Conservation (phyloP, 2,888 invertebrate species). For the Druceiella hillmani region DNA sequence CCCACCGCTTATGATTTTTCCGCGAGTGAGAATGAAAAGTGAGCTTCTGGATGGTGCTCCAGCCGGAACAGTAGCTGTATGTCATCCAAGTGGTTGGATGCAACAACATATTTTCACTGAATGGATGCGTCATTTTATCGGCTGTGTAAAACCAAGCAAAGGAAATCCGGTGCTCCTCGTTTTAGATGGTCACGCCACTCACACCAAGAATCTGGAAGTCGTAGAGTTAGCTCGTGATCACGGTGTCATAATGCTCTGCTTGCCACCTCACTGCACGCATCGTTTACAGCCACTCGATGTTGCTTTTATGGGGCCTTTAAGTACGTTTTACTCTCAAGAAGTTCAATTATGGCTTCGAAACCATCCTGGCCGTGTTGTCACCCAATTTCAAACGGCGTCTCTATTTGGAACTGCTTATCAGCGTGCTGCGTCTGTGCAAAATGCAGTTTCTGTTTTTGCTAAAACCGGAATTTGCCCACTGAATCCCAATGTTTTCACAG, state of each 20-base stretch:
- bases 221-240: conserved; percentile 6
- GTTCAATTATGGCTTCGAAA: conserved; percentile 21
- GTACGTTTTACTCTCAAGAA: conserved; percentile 23
- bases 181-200: too few relatives aligned
- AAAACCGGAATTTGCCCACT: conserved; percentile 24
- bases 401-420: conserved; percentile 25
- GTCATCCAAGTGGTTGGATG: too few relatives aligned
- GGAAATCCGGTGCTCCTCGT: too few relatives aligned
- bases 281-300: conserved; percentile 25
- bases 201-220: neutral
- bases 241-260: conserved; percentile 17
- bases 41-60: too few relatives aligned
- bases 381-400: conserved; percentile 23
- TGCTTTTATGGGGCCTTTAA: conserved; percentile 25
- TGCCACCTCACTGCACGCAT: conserved; percentile 27
- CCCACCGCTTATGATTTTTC: too few relatives aligned
- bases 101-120: too few relatives aligned
- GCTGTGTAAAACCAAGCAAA: too few relatives aligned
- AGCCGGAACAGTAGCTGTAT: too few relatives aligned
- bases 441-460: conserved; percentile 27
- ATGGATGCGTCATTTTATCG: too few relatives aligned
- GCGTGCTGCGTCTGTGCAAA: conserved; percentile 23
- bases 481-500: conserved; percentile 15
- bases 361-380: conserved; percentile 26
- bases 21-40: too few relatives aligned